phyloP scores from a whole-genome alignment of 2,797 vertebrate species.

The Rhinella marina region DNA sequence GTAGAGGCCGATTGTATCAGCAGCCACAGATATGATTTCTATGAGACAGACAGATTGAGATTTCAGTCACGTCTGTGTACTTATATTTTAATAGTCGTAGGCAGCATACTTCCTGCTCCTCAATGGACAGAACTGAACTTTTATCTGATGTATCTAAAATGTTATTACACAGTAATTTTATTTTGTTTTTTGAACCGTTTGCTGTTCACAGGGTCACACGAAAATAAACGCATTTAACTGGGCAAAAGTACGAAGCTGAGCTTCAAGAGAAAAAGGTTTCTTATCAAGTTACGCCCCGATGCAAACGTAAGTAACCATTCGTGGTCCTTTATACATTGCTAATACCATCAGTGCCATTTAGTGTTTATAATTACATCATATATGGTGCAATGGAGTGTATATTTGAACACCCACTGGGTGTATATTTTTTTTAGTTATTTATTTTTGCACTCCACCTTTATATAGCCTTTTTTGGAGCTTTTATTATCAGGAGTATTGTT shows the following conservation, averaged over 20 bases:
- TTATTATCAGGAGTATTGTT: no score
- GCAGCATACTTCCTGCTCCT: no score
- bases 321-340: background rate
- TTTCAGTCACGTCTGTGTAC: no score
- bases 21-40: no score
- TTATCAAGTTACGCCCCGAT: conserved; percentile 93
- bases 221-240: conserved; percentile 98
- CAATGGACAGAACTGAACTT: background rate
- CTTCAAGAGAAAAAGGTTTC: conserved; percentile 98
- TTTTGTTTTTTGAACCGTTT: background rate
- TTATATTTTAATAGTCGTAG: no score
- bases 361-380: background rate
- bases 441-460: background rate
- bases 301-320: conserved; percentile 83
- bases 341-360: no score
- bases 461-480: no score
- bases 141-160: background rate
- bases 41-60: background rate
- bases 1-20: no score
- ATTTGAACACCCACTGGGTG: background rate
- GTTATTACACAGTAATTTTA: background rate
- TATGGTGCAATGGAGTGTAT: background rate
- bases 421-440: background rate
- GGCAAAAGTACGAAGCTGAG: conserved; percentile 97
- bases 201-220: conserved; percentile 83